Percentiles rank a stretch among this genome's conserved stretches.
These are phyloP conservation scores for Marronus borbonicus DNA, from an alignment of 2,888 invertebrate genomes.

Conservation along the genomic window DNA sequence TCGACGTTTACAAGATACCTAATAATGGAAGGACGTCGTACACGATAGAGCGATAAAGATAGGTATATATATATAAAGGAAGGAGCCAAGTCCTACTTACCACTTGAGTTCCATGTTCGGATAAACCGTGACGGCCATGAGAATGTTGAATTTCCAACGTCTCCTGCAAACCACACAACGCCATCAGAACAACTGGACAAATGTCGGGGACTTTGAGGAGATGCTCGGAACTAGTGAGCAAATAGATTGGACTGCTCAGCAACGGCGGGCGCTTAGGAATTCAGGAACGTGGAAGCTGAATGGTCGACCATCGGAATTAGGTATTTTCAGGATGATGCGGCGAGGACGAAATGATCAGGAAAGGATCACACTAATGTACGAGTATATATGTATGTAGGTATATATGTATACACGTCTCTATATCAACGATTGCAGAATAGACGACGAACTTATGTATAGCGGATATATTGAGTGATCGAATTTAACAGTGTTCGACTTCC, in stretches of 20 bases:
- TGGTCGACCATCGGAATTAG: slow-evolving; percentile 31
- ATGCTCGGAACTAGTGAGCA: slow-evolving; percentile 6
- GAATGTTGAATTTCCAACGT: slow-evolving; percentile 41
- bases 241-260: not conserved
- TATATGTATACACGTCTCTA: slow-evolving; percentile 1
- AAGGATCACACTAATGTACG: slow-evolving; percentile 17
- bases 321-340: slow-evolving; percentile 16
- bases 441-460: not conserved
- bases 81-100: slow-evolving; percentile 62
- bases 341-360: slow-evolving; percentile 13
- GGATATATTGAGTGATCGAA: not conserved
- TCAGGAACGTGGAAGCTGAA: slow-evolving; percentile 15
- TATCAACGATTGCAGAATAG: not conserved
- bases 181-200: slow-evolving; percentile 40
- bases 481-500: slow-evolving; percentile 9
- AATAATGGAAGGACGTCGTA: slow-evolving; percentile 8
- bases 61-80: not conserved
- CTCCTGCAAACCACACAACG: slow-evolving; percentile 50
- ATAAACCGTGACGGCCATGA: slow-evolving; percentile 69
- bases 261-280: slow-evolving; percentile 17
- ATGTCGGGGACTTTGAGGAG: slow-evolving; percentile 21
- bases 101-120: slow-evolving; percentile 69
- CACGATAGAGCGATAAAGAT: not conserved
- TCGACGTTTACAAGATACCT: slow-evolving; percentile 30
- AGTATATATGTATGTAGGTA: not conserved